A percentile compares a stretch with the other conserved stretches of the same genome.
Evolutionary conservation across 2,797 vertebrate genomes (phyloP).

Genomic region (Rachycentron canadum): DNA sequence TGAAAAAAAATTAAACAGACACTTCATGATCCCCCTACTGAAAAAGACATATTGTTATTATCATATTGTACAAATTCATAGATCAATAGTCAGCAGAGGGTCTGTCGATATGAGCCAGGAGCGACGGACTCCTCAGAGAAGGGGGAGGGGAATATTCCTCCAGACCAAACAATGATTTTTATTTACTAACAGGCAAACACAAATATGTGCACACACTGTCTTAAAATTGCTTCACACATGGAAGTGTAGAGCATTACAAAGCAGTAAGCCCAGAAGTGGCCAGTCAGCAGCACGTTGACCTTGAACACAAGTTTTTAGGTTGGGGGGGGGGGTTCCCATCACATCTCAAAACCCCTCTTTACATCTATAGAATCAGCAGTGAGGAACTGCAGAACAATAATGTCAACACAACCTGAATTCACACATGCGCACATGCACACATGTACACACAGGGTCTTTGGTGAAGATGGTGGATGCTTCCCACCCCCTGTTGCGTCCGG

Average conservation of each 20-base stretch:
- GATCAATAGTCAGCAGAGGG: slow-evolving; percentile 78
- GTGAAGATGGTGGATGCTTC: slow-evolving; percentile 72
- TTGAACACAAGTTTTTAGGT: slow-evolving; percentile 38
- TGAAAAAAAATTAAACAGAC: slow-evolving; percentile 45
- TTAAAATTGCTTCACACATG: slow-evolving; percentile 58
- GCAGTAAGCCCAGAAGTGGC: slow-evolving; percentile 47
- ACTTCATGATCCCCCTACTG: slow-evolving; percentile 47
- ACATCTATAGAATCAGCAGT: slow-evolving; percentile 28
- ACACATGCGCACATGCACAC: slow-evolving; percentile 65
- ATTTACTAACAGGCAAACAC: slow-evolving; percentile 66
- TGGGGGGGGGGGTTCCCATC: not conserved
- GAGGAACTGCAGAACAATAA: slow-evolving; percentile 42
- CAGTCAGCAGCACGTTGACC: slow-evolving; percentile 61
- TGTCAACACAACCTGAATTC: slow-evolving; percentile 58
- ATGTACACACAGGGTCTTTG: slow-evolving; percentile 46
- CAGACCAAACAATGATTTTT: slow-evolving; percentile 67
- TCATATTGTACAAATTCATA: slow-evolving; percentile 79
- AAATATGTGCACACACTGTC: slow-evolving; percentile 51
- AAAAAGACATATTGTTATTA: slow-evolving; percentile 68
- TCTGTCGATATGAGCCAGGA: slow-evolving; percentile 74
- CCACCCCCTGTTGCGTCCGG: slow-evolving; percentile 77
- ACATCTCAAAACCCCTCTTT: slow-evolving; percentile 6
- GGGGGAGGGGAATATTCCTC: slow-evolving; percentile 55
- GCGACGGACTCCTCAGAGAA: slow-evolving; percentile 42
- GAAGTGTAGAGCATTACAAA: slow-evolving; percentile 49